phyloP scores from a whole-genome alignment of 37 sponge, comb jelly and placozoan species.

The Halisarca cf. caerulea region DNA sequence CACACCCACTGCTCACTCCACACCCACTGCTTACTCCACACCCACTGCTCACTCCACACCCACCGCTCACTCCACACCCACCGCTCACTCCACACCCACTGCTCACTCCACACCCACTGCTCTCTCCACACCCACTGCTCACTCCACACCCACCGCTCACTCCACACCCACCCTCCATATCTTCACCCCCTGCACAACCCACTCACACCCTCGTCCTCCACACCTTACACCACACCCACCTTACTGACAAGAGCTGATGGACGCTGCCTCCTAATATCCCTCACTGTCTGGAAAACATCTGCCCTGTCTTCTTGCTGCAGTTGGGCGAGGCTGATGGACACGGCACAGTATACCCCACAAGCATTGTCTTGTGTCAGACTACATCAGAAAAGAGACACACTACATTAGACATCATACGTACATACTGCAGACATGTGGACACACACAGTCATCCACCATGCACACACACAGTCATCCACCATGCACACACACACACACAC shows the following conservation, averaged over 20 bases:
- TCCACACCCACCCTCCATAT: background rate
- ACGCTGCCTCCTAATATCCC: background rate
- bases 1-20: too few relatives aligned
- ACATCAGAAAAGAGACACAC: background rate
- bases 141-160: background rate
- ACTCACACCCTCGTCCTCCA: background rate
- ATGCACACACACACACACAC: too few relatives aligned
- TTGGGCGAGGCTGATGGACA: background rate
- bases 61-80: background rate
- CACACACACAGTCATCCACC: too few relatives aligned
- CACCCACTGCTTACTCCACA: too few relatives aligned
- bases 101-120: background rate
- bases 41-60: background rate
- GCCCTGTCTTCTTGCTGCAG: background rate
- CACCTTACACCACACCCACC: background rate
- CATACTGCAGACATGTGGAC: too few relatives aligned
- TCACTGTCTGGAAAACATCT: slow-evolving; percentile 1
- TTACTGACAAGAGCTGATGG: background rate
- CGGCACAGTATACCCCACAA: slow-evolving; percentile 14
- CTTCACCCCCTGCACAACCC: background rate
- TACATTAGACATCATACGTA: background rate
- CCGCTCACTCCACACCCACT: background rate
- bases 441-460: too few relatives aligned
- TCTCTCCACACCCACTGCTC: background rate
- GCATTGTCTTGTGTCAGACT: background rate